These are phyloP conservation scores for Drosophila borealis DNA, from an alignment of 2,888 invertebrate species.

Conservation along the genomic window DNA sequence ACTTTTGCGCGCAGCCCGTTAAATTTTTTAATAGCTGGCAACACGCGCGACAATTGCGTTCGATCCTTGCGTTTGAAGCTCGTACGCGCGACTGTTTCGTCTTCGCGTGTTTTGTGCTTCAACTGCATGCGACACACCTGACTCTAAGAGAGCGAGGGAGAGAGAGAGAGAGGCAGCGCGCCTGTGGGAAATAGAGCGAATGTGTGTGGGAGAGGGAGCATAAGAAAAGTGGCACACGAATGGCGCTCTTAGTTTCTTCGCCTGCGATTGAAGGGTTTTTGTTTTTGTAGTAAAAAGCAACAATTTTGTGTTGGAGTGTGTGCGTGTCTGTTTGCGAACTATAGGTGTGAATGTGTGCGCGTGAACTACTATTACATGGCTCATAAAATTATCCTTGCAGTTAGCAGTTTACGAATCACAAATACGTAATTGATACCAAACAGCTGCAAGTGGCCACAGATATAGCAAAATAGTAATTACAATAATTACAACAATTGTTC, in stretches of 20 bases:
- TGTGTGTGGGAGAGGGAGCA: slow-evolving; percentile 9
- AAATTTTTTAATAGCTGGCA: slow-evolving; percentile 16
- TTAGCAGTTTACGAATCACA: slow-evolving; percentile 34
- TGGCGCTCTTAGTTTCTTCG: slow-evolving; percentile 51
- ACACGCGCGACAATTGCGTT: slow-evolving; percentile 32
- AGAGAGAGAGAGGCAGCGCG: slow-evolving; percentile 2
- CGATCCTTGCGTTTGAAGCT: slow-evolving; percentile 77
- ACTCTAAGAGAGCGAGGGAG: neutral
- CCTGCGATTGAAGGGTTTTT: slow-evolving; percentile 43
- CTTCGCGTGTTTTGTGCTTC: slow-evolving; percentile 24
- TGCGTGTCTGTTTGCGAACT: slow-evolving; percentile 13
- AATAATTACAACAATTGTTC: neutral
- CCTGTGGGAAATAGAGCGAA: neutral
- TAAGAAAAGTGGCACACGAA: slow-evolving; percentile 30
- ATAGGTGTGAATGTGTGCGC: slow-evolving; percentile 7
- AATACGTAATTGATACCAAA: slow-evolving; percentile 32
- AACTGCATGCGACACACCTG: slow-evolving; percentile 46
- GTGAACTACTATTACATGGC: slow-evolving; percentile 29
- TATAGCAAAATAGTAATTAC: neutral
- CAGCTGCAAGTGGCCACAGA: neutral
- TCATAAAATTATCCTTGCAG: slow-evolving; percentile 40
- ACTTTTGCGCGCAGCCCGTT: slow-evolving; percentile 52
- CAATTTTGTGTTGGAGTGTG: slow-evolving; percentile 44
- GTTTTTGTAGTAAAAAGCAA: slow-evolving; percentile 63
- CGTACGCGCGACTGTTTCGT: slow-evolving; percentile 69